phyloP scores from a whole-genome alignment of 2,888 invertebrate genomes.

The Galeopsomyia nigrocyanea region DNA sequence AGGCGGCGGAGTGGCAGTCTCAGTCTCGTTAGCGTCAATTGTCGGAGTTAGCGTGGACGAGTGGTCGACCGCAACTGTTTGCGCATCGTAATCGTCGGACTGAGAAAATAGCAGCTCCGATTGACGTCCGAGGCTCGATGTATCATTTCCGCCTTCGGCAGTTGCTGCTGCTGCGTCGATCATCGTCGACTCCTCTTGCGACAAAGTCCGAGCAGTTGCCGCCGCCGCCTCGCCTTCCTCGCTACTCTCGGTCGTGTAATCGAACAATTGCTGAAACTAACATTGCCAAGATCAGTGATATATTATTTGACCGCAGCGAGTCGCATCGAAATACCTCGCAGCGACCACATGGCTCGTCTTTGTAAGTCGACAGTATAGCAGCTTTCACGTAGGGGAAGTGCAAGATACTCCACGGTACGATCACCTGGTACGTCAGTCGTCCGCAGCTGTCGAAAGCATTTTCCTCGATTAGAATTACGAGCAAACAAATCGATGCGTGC shows the following conservation, averaged over 20 bases:
- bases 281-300: too few species aligned
- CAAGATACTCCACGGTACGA: conserved; percentile 66
- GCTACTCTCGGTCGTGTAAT: too few species aligned
- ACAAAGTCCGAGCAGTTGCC: too few species aligned
- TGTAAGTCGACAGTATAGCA: conserved; percentile 65
- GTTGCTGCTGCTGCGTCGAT: too few species aligned
- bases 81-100: conserved; percentile 4
- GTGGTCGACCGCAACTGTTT: not conserved
- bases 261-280: conserved; percentile 22
- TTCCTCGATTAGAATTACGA: conserved; percentile 13
- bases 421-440: conserved; percentile 64
- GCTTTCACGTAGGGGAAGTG: conserved; percentile 67
- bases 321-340: conserved; percentile 52
- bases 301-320: too few species aligned
- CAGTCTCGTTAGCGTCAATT: not conserved
- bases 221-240: too few species aligned
- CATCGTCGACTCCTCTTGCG: too few species aligned
- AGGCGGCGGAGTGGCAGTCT: not conserved
- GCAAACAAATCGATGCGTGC: not conserved
- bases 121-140: too few species aligned
- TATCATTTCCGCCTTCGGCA: not conserved
- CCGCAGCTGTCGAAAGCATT: conserved; percentile 59
- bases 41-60: not conserved
- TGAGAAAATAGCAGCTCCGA: not conserved
- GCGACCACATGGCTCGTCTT: conserved; percentile 65